phyloP scores from a whole-genome alignment of 2,113 vertebrate genomes.

The Ailurus styani region DNA sequence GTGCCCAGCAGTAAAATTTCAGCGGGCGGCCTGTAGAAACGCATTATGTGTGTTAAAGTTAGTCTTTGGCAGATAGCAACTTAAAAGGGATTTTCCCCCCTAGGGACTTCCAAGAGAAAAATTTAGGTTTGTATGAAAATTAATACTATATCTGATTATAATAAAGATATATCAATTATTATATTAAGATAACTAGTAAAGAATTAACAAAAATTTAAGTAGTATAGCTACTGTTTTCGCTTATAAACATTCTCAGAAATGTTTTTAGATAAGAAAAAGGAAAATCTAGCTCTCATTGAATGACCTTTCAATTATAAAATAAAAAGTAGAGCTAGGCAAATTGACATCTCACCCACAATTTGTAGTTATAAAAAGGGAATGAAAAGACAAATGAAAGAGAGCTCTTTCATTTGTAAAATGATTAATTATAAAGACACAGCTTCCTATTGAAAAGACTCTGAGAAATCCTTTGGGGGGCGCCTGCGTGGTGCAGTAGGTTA shows the following conservation, averaged over 20 bases:
- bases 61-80: not conserved
- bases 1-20: no score
- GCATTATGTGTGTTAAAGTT: not conserved
- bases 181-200: not conserved
- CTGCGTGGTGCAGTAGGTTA: no score
- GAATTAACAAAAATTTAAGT: not conserved
- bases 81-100: not conserved
- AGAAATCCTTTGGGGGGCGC: not conserved
- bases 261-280: not conserved
- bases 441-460: not conserved
- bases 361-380: not conserved
- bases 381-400: not conserved
- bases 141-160: not conserved
- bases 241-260: not conserved
- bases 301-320: not conserved
- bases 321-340: not conserved
- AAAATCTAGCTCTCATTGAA: not conserved
- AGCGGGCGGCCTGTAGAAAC: not conserved
- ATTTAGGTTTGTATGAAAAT: not conserved
- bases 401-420: not conserved
- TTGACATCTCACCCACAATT: not conserved
- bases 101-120: not conserved
- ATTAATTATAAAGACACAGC: not conserved
- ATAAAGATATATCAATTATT: not conserved
- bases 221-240: not conserved